Evolutionary conservation across 1,140 invertebrate species (phyloP).

Genomic region (Belonocnema kinseyi): DNA sequence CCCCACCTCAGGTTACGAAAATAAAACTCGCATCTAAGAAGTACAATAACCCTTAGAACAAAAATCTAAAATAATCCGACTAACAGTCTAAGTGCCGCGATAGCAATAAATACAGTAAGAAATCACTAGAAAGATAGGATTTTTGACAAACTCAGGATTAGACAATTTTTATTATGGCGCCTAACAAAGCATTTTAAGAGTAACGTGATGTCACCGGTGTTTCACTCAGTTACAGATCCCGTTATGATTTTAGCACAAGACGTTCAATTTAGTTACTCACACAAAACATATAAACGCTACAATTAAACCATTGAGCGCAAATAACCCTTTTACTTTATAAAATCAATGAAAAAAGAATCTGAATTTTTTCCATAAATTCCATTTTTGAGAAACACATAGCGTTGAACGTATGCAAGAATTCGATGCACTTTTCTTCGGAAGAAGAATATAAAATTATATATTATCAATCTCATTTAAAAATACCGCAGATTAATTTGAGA

Average conservation of each 20-base stretch:
- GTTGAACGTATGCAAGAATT: neutral
- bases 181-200: conserved; percentile 35
- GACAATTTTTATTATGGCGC: conserved; percentile 56
- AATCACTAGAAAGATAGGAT: neutral
- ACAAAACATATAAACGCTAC: neutral
- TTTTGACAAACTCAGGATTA: neutral
- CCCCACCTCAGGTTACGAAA: conserved; percentile 20
- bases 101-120: neutral
- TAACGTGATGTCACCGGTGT: conserved; percentile 11
- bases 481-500: conserved; percentile 40
- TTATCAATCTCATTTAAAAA: neutral
- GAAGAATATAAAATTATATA: neutral
- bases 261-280: neutral
- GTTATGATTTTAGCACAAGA: neutral
- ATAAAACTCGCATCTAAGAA: neutral
- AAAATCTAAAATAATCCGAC: neutral
- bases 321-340: neutral
- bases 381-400: neutral
- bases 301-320: no score
- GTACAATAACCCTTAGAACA: neutral
- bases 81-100: neutral
- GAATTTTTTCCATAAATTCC: neutral
- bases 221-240: neutral
- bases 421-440: neutral
- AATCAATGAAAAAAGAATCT: neutral